Percentiles rank a stretch among this genome's conserved stretches.
Evolutionary conservation across 2,888 invertebrate species (phyloP).

Genomic region (Agonopterix subpropinquella): DNA sequence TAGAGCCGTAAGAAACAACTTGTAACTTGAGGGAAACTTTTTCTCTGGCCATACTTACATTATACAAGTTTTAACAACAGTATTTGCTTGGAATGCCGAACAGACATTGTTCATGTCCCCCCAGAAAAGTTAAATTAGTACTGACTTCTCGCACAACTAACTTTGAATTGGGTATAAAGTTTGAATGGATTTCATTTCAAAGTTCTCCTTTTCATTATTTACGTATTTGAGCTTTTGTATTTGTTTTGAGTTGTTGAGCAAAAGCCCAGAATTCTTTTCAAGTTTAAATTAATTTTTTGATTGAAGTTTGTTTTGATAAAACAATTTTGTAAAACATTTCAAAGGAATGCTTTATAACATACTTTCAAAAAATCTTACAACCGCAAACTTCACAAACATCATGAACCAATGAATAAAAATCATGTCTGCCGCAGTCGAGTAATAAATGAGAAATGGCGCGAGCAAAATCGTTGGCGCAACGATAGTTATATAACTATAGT

Average conservation of each 20-base stretch:
- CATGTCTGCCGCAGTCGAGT: constrained; percentile 7
- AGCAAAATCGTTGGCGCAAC: constrained; percentile 19
- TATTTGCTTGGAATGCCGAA: background rate
- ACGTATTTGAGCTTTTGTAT: constrained; percentile 50
- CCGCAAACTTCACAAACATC: too few species aligned
- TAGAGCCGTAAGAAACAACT: too few species aligned
- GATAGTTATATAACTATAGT: constrained; percentile 11
- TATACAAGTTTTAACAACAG: too few species aligned
- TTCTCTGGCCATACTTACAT: too few species aligned
- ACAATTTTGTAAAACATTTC: too few species aligned
- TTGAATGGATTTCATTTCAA: constrained; percentile 54
- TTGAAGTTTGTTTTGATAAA: too few species aligned
- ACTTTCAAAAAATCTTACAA: too few species aligned
- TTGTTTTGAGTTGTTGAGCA: constrained; percentile 34
- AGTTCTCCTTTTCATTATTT: constrained; percentile 53
- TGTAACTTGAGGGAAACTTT: too few species aligned
- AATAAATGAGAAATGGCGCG: constrained; percentile 19
- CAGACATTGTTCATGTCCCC: constrained; percentile 22
- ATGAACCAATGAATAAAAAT: constrained; percentile 3
- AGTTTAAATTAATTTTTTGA: constrained; percentile 36
- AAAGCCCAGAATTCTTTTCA: constrained; percentile 35
- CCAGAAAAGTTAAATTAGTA: constrained; percentile 43
- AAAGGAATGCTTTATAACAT: too few species aligned
- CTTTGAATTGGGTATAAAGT: constrained; percentile 46
- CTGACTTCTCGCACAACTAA: constrained; percentile 30